Evolutionary conservation across 2,113 vertebrate species (phyloP).

Genomic region (Gila orcuttii): DNA sequence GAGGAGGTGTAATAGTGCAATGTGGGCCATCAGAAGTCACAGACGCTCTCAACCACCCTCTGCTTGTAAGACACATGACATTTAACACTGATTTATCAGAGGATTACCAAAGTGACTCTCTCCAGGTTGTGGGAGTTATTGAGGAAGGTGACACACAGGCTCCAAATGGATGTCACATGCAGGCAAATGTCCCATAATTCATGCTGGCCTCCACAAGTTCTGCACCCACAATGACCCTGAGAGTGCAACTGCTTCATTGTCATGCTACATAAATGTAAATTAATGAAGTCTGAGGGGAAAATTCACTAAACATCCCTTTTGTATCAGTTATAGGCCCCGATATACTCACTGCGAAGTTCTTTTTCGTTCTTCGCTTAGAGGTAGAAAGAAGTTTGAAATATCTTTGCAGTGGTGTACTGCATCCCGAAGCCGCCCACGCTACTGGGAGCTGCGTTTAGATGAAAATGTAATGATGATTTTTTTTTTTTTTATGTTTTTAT

Average conservation of each 20-base stretch:
- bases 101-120: conserved; percentile 50
- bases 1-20: not conserved
- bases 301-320: not conserved
- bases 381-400: no score
- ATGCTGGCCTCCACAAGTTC: conserved; percentile 11
- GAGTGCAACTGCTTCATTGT: not conserved
- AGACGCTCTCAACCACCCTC: conserved; percentile 2
- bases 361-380: no score
- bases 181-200: conserved; percentile 38
- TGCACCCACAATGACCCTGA: conserved; percentile 25
- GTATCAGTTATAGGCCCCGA: not conserved
- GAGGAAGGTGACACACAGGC: conserved; percentile 28
- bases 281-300: not conserved
- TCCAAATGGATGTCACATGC: conserved; percentile 28
- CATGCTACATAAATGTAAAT: not conserved
- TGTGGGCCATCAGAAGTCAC: conserved; percentile 8
- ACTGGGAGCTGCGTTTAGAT: no score
- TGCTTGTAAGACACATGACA: conserved; percentile 34
- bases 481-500: no score
- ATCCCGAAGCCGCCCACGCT: no score
- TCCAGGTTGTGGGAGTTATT: conserved; percentile 41
- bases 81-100: conserved; percentile 56
- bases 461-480: no score
- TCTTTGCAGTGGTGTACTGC: no score
- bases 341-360: no score